Evolutionary conservation across 2,888 invertebrate genomes (phyloP), one percentile per base, ranked within the genome.

Genomic region (Drosophila anomelani): DNA sequence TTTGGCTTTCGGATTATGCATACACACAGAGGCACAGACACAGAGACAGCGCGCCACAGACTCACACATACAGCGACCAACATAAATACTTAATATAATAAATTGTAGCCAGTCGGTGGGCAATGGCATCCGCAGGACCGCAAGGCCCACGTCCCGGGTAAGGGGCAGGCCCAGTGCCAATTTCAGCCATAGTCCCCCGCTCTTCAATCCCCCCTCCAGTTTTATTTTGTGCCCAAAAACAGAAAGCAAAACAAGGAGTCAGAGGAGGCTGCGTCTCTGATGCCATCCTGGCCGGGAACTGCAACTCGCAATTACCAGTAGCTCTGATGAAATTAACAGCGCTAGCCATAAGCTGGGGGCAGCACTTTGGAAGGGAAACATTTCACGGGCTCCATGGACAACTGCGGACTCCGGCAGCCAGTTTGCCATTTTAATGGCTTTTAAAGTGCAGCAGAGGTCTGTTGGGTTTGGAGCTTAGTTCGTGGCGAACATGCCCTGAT

Each of bases 1-100:
- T 89, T 90, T 89, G 89, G 89, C 90, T 89, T 90, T 90, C 87
- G 90, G 88, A 89, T 88, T 89, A 89, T 90, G 89, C 89, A 89
- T 77, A 81, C 76, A 79, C 68, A 79, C 78, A 71, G 61, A 66
- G 38, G 53, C 54, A 43, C 29, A 63, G 9, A 61, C 51, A 29
- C 20, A 51, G 34, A 63, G 9, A 61, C 43, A 20, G 38, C 17
- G 47, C 46, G 17, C 32, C 54, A 47, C 36, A 59, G 8, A 57
- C 49, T 20, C 20, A 49, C 39, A 58, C n/a, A 57, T 8, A 41
- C 47, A 29, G 44, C 20, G 63, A 60, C 69, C 88, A 77, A 75
- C 88, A 89, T 89, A 87, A 88, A 88, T 88, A 83, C 89, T 85
- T 88, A 90, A 88, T 88, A 90, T 87, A 89, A 89, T 87, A 89